Percentiles rank a stretch among this genome's conserved stretches.
These are phyloP conservation scores for Mechanitis messenoides DNA, from an alignment of 2,888 invertebrate species.

Conservation along the genomic window DNA sequence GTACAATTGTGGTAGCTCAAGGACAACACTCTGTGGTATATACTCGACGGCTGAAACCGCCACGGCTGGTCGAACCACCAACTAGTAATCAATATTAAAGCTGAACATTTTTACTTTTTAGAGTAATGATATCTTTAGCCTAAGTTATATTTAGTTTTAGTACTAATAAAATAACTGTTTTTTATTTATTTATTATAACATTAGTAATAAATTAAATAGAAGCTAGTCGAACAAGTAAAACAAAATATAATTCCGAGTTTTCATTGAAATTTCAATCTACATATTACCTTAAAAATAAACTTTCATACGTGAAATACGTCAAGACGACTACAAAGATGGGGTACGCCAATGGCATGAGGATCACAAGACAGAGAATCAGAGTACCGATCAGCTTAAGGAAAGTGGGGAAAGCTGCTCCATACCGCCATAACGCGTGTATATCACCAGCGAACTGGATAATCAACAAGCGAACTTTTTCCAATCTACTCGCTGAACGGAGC, in stretches of 20 bases:
- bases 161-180: too few species aligned
- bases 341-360: constrained; percentile 60
- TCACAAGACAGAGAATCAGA: constrained; percentile 55
- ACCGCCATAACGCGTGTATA: constrained; percentile 60
- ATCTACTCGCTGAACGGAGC: constrained; percentile 55
- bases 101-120: neutral
- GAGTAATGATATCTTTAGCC: neutral
- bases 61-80: constrained; percentile 58
- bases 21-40: constrained; percentile 43
- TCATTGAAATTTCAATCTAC: too few species aligned
- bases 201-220: too few species aligned
- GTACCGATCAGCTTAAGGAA: constrained; percentile 68
- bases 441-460: constrained; percentile 57
- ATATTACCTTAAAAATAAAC: constrained; percentile 57
- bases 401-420: constrained; percentile 70
- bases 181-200: neutral
- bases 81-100: constrained; percentile 37
- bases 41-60: constrained; percentile 52
- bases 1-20: constrained; percentile 40
- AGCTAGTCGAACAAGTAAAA: too few species aligned
- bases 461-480: constrained; percentile 52
- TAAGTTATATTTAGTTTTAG: too few species aligned
- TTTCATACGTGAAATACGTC: constrained; percentile 61
- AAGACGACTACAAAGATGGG: constrained; percentile 53
- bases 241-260: too few species aligned